Percentiles rank a stretch among this genome's conserved stretches.
Conservation (phyloP, 2,113 vertebrate species). For the Leptodactylus fuscus region DNA sequence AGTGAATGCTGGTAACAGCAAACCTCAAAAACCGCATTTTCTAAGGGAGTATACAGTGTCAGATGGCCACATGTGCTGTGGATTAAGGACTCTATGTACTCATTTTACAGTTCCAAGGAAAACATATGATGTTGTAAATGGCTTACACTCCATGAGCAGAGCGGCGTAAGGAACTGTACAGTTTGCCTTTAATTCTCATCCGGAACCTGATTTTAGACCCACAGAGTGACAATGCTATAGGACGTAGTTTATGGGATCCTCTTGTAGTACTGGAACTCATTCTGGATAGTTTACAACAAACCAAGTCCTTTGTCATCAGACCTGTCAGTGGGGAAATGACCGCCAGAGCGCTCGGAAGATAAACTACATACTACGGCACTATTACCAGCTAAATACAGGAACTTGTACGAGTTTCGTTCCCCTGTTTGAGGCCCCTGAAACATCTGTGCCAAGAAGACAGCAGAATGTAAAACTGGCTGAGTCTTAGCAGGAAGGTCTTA, state of each 20-base stretch:
- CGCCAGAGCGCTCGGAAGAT: slow-evolving; percentile 10
- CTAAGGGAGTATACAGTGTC: slow-evolving; percentile 28
- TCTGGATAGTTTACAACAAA: slow-evolving; percentile 27
- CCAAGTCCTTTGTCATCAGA: slow-evolving; percentile 31
- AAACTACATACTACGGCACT: background rate
- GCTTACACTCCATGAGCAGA: background rate
- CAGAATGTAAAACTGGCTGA: slow-evolving; percentile 62
- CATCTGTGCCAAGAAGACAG: slow-evolving; percentile 74
- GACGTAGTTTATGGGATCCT: background rate
- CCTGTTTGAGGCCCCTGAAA: slow-evolving; percentile 75
- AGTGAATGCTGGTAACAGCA: background rate
- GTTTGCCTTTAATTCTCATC: background rate
- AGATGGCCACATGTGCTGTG: slow-evolving; percentile 1
- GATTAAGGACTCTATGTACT: background rate
- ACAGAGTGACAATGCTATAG: background rate
- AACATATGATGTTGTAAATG: slow-evolving; percentile 27
- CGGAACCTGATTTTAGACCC: background rate
- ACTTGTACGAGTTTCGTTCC: slow-evolving; percentile 60
- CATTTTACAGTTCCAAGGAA: slow-evolving; percentile 5
- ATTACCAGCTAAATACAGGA: slow-evolving; percentile 1
- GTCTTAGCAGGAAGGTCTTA: slow-evolving; percentile 60
- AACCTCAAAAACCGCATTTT: slow-evolving; percentile 27
- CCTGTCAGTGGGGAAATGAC: slow-evolving; percentile 31
- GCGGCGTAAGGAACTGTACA: background rate
- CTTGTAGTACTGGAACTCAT: background rate